A percentile compares a stretch with the other conserved stretches of the same genome.
phyloP scores from a whole-genome alignment of 2,888 invertebrate genomes.

The Amiota minor region DNA sequence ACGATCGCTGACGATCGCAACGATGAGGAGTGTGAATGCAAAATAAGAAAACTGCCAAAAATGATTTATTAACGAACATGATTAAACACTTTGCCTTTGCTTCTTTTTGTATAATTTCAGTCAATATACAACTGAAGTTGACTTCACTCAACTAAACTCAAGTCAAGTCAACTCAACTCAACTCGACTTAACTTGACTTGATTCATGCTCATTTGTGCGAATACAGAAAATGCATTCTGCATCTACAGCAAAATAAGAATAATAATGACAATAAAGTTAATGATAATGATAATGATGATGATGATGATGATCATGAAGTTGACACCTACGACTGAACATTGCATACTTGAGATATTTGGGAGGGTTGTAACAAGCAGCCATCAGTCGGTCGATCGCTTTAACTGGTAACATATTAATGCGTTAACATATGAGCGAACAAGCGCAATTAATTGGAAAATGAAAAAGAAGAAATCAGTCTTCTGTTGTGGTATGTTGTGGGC shows the following conservation, averaged over 20 bases:
- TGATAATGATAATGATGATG: too few species aligned
- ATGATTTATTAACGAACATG: conserved; percentile 35
- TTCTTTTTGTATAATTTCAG: too few species aligned
- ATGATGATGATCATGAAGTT: background rate
- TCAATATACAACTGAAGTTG: too few species aligned
- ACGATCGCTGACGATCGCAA: too few species aligned
- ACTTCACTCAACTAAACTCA: too few species aligned
- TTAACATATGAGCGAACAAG: conserved; percentile 16
- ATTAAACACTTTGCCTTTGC: conserved; percentile 31
- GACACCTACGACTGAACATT: background rate
- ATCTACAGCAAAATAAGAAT: background rate
- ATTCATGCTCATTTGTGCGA: conserved; percentile 19
- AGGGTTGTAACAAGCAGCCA: background rate
- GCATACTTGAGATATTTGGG: too few species aligned
- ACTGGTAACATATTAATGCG: background rate
- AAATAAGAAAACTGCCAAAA: conserved; percentile 22
- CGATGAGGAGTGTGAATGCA: too few species aligned
- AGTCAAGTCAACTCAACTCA: too few species aligned
- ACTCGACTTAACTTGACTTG: background rate
- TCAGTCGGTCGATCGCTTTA: background rate
- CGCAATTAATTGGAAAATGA: conserved; percentile 14
- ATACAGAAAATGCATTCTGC: conserved; percentile 9
- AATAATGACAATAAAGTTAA: too few species aligned
- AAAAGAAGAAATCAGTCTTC: background rate
- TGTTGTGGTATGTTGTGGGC: background rate